These are phyloP conservation scores for Jaculus jaculus DNA, from an alignment of 2,113 vertebrate genomes.

Conservation along the genomic window DNA sequence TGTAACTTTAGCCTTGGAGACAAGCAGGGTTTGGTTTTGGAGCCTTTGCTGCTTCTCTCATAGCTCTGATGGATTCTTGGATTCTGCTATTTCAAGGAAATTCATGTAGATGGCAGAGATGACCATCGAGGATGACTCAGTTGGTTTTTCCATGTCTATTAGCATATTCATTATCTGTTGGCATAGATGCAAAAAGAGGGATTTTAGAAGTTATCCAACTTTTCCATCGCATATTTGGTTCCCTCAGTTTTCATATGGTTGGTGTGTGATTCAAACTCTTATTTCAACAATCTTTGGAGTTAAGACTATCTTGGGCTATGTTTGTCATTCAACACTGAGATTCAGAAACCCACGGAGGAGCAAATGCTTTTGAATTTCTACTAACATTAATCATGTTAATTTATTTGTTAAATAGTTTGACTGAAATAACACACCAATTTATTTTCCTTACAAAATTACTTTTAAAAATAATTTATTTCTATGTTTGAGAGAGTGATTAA, in stretches of 20 bases:
- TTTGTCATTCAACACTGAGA: neutral
- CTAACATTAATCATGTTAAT: neutral
- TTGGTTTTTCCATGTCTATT: neutral
- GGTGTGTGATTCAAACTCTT: neutral
- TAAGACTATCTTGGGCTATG: neutral
- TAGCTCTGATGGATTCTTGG: neutral
- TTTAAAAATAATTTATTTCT: too few species aligned
- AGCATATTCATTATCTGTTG: neutral
- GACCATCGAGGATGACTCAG: neutral
- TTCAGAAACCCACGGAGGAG: neutral
- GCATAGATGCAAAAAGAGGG: neutral
- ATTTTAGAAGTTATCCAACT: neutral
- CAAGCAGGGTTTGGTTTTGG: neutral
- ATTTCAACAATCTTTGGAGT: neutral
- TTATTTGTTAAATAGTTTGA: conserved; percentile 4
- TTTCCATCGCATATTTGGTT: too few species aligned
- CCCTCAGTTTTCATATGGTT: too few species aligned
- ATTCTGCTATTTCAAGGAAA: neutral
- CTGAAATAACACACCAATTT: neutral
- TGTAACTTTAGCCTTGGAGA: neutral
- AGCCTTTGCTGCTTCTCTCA: neutral
- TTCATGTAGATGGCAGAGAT: neutral
- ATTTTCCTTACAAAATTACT: conserved; percentile 8
- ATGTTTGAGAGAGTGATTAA: too few species aligned
- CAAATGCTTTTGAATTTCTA: neutral